These are phyloP conservation scores for Trissoscelio sp. DNA, from an alignment of 2,888 invertebrate species.

Conservation along the genomic window DNA sequence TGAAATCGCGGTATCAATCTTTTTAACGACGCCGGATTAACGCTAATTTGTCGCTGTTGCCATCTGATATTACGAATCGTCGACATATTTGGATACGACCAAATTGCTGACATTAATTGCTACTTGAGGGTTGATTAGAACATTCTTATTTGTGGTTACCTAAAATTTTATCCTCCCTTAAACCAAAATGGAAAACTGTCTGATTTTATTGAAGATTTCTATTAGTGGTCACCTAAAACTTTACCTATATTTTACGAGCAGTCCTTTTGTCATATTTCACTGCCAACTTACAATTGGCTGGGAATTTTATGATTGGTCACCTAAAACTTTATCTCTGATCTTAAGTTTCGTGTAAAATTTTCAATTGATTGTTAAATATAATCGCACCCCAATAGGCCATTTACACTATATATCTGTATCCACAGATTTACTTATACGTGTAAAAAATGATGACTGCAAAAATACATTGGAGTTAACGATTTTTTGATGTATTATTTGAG, in stretches of 20 bases:
- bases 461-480: neutral
- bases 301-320: neutral
- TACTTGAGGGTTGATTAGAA: slow-evolving; percentile 39
- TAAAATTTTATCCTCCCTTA: too few species aligned
- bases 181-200: too few species aligned
- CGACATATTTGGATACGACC: slow-evolving; percentile 74
- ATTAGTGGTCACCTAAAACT: slow-evolving; percentile 9
- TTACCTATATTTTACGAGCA: neutral
- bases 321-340: neutral
- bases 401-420: too few species aligned
- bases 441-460: neutral
- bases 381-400: neutral
- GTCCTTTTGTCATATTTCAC: neutral
- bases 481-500: neutral
- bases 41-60: slow-evolving; percentile 81
- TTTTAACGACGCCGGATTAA: slow-evolving; percentile 81
- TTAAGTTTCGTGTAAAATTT: neutral
- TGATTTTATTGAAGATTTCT: too few species aligned
- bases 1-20: slow-evolving; percentile 82
- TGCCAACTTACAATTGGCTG: neutral
- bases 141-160: too few species aligned
- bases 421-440: neutral
- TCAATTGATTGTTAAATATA: neutral
- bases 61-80: slow-evolving; percentile 80
- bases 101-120: slow-evolving; percentile 54